Conservation (phyloP, 1,140 invertebrate species). For the Sycophila sp. region DNA sequence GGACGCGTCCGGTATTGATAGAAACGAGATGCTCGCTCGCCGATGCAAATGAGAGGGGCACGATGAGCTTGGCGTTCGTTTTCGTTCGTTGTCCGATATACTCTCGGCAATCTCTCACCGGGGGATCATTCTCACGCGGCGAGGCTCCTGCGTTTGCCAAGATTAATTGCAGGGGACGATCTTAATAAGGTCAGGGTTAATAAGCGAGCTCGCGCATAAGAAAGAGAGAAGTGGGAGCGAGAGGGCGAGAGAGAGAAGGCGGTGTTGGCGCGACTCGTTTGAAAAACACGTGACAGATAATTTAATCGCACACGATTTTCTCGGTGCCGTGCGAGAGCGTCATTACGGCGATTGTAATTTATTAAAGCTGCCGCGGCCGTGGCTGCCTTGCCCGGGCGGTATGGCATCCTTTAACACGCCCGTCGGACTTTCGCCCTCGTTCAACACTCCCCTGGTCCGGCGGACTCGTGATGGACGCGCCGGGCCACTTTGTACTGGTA, state of each 20-base stretch:
- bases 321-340: slow-evolving; percentile 51
- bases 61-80: background rate
- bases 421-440: slow-evolving; percentile 27
- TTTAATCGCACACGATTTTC: slow-evolving; percentile 42
- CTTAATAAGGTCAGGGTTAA: slow-evolving; percentile 31
- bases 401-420: slow-evolving; percentile 4
- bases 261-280: background rate
- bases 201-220: slow-evolving; percentile 25
- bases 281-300: slow-evolving; percentile 50
- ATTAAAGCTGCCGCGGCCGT: slow-evolving; percentile 53
- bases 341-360: slow-evolving; percentile 64
- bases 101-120: no score
- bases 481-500: slow-evolving; percentile 10
- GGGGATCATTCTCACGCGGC: no score
- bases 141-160: slow-evolving; percentile 26
- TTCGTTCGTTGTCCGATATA: no score
- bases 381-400: background rate
- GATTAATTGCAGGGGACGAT: background rate
- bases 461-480: background rate
- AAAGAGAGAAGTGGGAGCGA: background rate
- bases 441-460: no score
- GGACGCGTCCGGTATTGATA: no score
- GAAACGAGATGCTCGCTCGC: no score
- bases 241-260: no score
- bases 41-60: background rate